Percentiles rank a stretch among this genome's conserved stretches.
Conservation (phyloP, 2,888 invertebrate species). For the Chironomus tentans region DNA sequence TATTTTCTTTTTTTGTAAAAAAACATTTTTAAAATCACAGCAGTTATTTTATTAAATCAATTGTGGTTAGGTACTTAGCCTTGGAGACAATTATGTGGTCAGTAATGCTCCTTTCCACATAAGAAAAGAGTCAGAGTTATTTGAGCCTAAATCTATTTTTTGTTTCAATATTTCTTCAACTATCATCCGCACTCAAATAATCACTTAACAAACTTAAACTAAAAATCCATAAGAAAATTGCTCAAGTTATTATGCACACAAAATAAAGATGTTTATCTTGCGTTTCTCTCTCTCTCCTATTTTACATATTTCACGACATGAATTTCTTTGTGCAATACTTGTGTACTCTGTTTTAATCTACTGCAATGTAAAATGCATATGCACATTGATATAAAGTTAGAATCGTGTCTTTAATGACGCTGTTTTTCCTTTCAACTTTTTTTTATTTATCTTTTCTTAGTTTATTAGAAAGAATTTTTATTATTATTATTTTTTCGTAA, state of each 20-base stretch:
- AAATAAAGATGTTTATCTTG: slow-evolving; percentile 3
- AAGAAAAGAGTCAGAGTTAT: too few relatives aligned
- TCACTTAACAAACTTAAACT: background rate
- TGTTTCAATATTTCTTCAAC: too few relatives aligned
- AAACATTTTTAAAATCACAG: too few relatives aligned
- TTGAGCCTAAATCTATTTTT: too few relatives aligned
- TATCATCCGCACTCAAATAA: background rate
- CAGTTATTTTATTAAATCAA: too few relatives aligned
- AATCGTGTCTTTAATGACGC: slow-evolving; percentile 20
- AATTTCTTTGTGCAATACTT: slow-evolving; percentile 8
- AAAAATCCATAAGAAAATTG: background rate
- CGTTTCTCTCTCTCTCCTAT: background rate
- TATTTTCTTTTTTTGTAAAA: too few relatives aligned
- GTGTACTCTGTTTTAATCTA: slow-evolving; percentile 8
- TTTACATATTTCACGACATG: slow-evolving; percentile 24
- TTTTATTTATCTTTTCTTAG: background rate
- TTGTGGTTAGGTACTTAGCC: too few relatives aligned
- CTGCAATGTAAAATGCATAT: background rate
- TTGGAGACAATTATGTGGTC: too few relatives aligned
- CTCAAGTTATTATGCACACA: slow-evolving; percentile 4
- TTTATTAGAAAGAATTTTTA: slow-evolving; percentile 6
- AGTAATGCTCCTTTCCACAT: too few relatives aligned
- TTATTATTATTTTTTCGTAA: background rate
- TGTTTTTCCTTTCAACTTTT: background rate
- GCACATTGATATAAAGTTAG: background rate